A percentile compares a stretch with the other conserved stretches of the same genome.
Conservation (phyloP, 2,888 invertebrate species). For the Neoaliturus tenellus region DNA sequence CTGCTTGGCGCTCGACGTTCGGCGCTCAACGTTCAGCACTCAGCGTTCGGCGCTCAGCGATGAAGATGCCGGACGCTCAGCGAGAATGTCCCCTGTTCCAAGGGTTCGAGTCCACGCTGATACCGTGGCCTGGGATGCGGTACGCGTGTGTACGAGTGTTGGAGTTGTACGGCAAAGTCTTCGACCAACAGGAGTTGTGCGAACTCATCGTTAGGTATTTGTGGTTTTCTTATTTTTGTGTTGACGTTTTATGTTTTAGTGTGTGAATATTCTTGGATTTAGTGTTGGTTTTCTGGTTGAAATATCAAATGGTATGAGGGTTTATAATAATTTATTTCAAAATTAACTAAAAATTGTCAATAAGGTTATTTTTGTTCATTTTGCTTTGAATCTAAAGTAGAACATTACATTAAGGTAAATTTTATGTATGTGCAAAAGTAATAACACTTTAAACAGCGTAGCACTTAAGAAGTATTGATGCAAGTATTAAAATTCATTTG, state of each 20-base stretch:
- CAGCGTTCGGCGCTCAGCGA: slow-evolving; percentile 16
- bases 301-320: too few relatives aligned
- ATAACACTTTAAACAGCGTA: too few relatives aligned
- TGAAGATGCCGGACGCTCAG: slow-evolving; percentile 60
- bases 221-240: background rate
- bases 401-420: too few relatives aligned
- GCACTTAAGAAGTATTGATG: too few relatives aligned
- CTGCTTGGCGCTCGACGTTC: background rate
- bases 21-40: background rate
- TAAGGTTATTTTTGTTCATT: too few relatives aligned
- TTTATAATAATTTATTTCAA: too few relatives aligned
- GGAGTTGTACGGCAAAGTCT: slow-evolving; percentile 91
- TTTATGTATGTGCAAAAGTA: too few relatives aligned
- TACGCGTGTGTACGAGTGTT: slow-evolving; percentile 90
- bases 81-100: slow-evolving; percentile 72
- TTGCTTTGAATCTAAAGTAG: too few relatives aligned
- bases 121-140: slow-evolving; percentile 89
- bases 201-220: slow-evolving; percentile 86
- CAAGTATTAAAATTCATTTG: too few relatives aligned
- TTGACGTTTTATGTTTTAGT: background rate
- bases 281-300: too few relatives aligned
- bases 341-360: too few relatives aligned
- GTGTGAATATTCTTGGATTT: too few relatives aligned
- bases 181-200: slow-evolving; percentile 86
- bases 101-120: slow-evolving; percentile 74